These are phyloP conservation scores for Lithodes maja DNA, from an alignment of 2,888 invertebrate genomes.

Conservation along the genomic window DNA sequence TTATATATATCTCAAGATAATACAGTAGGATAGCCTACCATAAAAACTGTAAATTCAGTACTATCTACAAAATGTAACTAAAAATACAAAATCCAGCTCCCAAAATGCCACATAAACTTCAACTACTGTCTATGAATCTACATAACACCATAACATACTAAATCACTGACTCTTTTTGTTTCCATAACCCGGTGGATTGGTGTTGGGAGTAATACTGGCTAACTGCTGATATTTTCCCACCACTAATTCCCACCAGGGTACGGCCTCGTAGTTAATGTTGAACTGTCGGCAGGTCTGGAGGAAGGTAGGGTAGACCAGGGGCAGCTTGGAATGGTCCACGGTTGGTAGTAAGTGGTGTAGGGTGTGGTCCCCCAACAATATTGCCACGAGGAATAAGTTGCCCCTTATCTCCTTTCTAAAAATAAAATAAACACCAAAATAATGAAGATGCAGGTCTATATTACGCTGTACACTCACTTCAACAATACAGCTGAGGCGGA, in stretches of 20 bases:
- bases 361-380: constrained; percentile 85
- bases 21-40: too few relatives aligned
- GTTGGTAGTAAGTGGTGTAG: constrained; percentile 89
- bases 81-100: too few relatives aligned
- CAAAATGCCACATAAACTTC: too few relatives aligned
- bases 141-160: too few relatives aligned
- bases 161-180: neutral
- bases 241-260: constrained; percentile 79
- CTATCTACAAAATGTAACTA: too few relatives aligned
- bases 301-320: constrained; percentile 81
- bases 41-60: too few relatives aligned
- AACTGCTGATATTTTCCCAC: constrained; percentile 82
- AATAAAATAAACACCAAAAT: neutral
- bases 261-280: constrained; percentile 75
- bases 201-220: constrained; percentile 55
- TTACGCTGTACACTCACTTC: too few relatives aligned
- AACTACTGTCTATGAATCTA: too few relatives aligned
- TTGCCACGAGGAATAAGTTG: constrained; percentile 81
- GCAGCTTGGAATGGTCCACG: constrained; percentile 82
- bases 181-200: neutral
- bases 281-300: constrained; percentile 82
- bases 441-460: too few relatives aligned
- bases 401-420: constrained; percentile 80
- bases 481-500: too few relatives aligned
- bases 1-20: too few relatives aligned